Conservation (phyloP, 2,888 invertebrate genomes). For the Oithona nana region DNA sequence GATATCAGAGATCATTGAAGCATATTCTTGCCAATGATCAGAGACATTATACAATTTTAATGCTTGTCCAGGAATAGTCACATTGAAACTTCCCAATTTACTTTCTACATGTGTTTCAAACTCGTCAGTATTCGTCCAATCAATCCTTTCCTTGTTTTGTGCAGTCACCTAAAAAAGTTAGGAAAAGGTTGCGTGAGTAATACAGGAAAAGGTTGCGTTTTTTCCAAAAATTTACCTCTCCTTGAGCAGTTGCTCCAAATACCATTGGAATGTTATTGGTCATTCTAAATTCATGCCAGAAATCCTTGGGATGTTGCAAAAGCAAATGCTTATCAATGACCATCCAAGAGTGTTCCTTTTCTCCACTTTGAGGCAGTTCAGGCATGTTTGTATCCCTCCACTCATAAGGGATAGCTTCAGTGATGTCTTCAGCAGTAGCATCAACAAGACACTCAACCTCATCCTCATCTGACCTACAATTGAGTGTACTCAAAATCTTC, state of each 20-base stretch:
- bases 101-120: slow-evolving; percentile 33
- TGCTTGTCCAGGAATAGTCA: slow-evolving; percentile 14
- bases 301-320: neutral
- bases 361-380: slow-evolving; percentile 1
- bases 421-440: slow-evolving; percentile 34
- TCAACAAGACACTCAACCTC: slow-evolving; percentile 31
- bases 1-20: slow-evolving; percentile 53
- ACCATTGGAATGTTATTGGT: slow-evolving; percentile 20
- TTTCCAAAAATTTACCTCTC: too few species aligned
- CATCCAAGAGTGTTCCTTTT: slow-evolving; percentile 16
- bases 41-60: slow-evolving; percentile 19
- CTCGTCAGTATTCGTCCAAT: slow-evolving; percentile 17
- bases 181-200: too few species aligned
- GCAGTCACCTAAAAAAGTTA: slow-evolving; percentile 22
- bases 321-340: slow-evolving; percentile 11
- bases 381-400: slow-evolving; percentile 35
- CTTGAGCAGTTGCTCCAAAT: too few species aligned
- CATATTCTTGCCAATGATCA: slow-evolving; percentile 38
- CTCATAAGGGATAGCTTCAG: slow-evolving; percentile 47
- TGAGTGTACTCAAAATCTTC: neutral
- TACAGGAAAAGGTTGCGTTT: too few species aligned
- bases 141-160: slow-evolving; percentile 19
- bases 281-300: neutral
- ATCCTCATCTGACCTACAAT: neutral
- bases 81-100: slow-evolving; percentile 53